These are phyloP conservation scores for Tauraco erythrolophus DNA, from an alignment of 2,113 vertebrate genomes.

Conservation along the genomic window DNA sequence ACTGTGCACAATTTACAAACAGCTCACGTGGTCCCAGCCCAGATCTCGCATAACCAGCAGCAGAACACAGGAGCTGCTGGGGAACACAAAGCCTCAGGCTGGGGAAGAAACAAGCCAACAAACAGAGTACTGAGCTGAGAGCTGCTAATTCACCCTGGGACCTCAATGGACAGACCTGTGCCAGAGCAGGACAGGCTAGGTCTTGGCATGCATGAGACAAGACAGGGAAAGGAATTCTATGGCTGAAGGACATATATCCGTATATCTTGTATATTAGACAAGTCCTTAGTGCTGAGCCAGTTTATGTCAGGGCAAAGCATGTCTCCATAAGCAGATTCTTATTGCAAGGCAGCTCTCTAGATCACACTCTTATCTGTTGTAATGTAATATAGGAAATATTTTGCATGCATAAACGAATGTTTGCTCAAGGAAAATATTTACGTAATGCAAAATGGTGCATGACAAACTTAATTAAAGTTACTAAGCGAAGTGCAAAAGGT, in stretches of 20 bases:
- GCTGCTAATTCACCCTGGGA: background rate
- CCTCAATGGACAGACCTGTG: accelerated
- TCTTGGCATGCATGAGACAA: background rate
- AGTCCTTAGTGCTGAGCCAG: background rate
- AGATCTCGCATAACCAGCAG: accelerated
- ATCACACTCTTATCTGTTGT: background rate
- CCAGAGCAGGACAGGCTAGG: background rate
- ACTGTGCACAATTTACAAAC: background rate
- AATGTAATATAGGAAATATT: background rate
- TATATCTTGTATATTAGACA: accelerated
- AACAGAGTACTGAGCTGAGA: background rate
- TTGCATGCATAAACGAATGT: background rate
- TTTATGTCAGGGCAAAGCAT: background rate
- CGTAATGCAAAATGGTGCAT: background rate
- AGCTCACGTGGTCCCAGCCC: background rate
- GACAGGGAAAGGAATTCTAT: accelerated
- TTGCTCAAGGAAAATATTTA: background rate
- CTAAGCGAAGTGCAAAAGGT: background rate
- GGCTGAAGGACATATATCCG: background rate
- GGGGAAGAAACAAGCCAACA: background rate
- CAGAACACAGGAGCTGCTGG: background rate
- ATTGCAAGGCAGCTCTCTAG: background rate
- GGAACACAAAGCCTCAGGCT: accelerated
- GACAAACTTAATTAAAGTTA: background rate
- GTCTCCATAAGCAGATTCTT: background rate